Conservation (phyloP, 2,888 invertebrate species). For the Eristalis intricaria region DNA sequence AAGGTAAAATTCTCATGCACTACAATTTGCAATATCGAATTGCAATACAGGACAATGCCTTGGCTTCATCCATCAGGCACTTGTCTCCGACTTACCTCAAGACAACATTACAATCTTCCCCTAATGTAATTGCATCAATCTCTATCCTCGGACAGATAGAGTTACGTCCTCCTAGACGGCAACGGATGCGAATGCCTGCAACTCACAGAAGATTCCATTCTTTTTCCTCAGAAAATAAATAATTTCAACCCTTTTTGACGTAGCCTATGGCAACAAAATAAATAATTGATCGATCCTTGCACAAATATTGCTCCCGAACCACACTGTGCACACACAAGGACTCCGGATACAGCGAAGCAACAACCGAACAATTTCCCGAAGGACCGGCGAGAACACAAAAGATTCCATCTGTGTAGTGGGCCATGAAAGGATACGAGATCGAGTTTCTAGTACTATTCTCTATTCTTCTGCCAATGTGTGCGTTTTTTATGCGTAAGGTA, state of each 20-base stretch:
- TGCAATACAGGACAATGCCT: constrained; percentile 35
- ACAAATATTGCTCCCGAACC: constrained; percentile 68
- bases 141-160: constrained; percentile 45
- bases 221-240: constrained; percentile 49
- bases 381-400: constrained; percentile 42
- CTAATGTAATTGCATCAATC: constrained; percentile 46
- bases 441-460: constrained; percentile 42
- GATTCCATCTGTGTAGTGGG: constrained; percentile 49
- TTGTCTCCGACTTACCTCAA: constrained; percentile 13
- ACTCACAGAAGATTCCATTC: constrained; percentile 35
- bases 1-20: constrained; percentile 46
- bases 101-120: constrained; percentile 48
- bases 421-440: constrained; percentile 34
- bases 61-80: constrained; percentile 28
- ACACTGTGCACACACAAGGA: constrained; percentile 20
- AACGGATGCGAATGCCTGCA: constrained; percentile 16
- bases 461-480: constrained; percentile 26
- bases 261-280: constrained; percentile 62
- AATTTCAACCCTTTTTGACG: constrained; percentile 60
- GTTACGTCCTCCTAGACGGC: constrained; percentile 39
- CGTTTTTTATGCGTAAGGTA: constrained; percentile 40
- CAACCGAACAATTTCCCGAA: constrained; percentile 44
- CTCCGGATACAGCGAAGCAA: constrained; percentile 13
- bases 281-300: constrained; percentile 69
- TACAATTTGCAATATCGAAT: constrained; percentile 53